Percentiles rank a stretch among this genome's conserved stretches.
Conservation (phyloP, 2,113 vertebrate species). For the Hyperopisus bebe region DNA sequence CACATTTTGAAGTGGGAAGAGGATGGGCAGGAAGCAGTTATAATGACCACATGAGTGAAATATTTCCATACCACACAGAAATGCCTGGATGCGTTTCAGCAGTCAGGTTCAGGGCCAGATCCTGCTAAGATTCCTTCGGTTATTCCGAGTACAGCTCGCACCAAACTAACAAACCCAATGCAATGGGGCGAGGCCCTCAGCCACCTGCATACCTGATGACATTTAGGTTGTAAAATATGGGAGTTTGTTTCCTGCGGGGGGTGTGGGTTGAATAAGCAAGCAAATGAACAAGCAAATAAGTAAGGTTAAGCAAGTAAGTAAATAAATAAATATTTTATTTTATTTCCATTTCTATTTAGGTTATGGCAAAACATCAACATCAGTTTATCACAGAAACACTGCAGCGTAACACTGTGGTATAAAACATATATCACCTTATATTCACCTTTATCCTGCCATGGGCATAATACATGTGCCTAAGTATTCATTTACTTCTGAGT, state of each 20-base stretch:
- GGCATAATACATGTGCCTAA: no score
- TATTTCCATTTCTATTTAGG: no score
- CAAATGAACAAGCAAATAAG: background rate
- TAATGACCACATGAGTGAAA: background rate
- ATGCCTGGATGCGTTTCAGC: background rate
- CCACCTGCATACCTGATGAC: background rate
- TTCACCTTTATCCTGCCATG: no score
- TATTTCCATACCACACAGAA: background rate
- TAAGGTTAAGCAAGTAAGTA: background rate
- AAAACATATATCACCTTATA: no score
- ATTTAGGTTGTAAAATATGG: background rate
- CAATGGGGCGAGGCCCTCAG: background rate
- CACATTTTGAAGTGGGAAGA: background rate
- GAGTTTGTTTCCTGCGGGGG: background rate
- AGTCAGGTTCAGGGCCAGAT: background rate
- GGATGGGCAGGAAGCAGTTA: background rate
- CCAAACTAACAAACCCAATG: background rate
- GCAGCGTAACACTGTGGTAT: no score
- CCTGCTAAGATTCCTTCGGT: background rate
- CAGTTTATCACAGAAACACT: no score
- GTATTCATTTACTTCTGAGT: no score
- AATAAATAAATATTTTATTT: no score
- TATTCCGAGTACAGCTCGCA: background rate
- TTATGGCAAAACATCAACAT: no score
- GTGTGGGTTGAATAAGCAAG: background rate